Evolutionary conservation across 35 echinoderm and acorn worm species (phyloP), one percentile per base, ranked within the genome.

Genomic region (Lytechinus variegatus): DNA sequence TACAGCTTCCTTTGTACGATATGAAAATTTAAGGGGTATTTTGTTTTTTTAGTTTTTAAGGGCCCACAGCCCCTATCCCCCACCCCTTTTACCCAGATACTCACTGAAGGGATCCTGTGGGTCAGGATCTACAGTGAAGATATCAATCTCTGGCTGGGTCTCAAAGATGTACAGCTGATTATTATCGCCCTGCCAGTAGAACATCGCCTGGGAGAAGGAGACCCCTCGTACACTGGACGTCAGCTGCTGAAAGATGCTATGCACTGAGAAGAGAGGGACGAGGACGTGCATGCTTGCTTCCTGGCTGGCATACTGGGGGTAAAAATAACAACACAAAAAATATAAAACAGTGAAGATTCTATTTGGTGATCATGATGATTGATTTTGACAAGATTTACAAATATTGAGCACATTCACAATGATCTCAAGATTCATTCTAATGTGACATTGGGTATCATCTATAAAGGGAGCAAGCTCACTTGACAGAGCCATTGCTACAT

Each of bases 121-220:
- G 14, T 98, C 96, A 54, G 97, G 97, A 27, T 96, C 87, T 27
- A 97, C 94, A 21, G 97, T 98, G 94, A 98, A 98, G 27, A 98
- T 95, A 87, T 98, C 96, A 53, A 99, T 86, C 95, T 99, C 61
- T 13, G 98, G 98, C 79, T 96, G 95, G 61, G 98, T 96, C 87
- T 99, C 95, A 94, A 97, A 99, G 44, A 99, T 92, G 91, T 99
- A 99, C 10, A 99, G 52, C 61, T 97, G 94, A 55, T 96, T 95
- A 28, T 97, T 95, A 28, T 99, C 98, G 52, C 96, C 95, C 87
- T 95, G 91, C 97, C 97, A 96, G 92, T 96, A 99, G 28, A 99
- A 95, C 14, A 93, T 94, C 94, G 95, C 96, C 29, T 96, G 96
- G 19, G 94, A 97, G 56, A 96, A 95, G 5, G 94, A 94, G 28